Percentiles rank a stretch among this genome's conserved stretches.
phyloP scores from a whole-genome alignment of 2,113 vertebrate genomes.

The Chionis minor region DNA sequence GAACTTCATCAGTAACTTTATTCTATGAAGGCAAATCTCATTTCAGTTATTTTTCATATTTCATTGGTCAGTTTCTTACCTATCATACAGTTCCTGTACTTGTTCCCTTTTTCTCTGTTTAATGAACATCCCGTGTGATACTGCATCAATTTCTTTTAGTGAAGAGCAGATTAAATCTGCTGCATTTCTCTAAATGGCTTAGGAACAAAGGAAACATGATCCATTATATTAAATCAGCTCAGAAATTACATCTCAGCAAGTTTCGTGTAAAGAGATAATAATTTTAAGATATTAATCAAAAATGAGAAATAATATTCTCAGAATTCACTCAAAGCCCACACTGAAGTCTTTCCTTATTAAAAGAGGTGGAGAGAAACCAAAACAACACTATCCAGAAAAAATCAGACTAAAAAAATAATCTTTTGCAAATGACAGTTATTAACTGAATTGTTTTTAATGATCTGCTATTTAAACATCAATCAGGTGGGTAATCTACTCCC shows the following conservation, averaged over 20 bases:
- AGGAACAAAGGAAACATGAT: slow-evolving; percentile 13
- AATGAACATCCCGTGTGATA: neutral
- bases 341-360: neutral
- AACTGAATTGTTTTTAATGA: slow-evolving; percentile 2
- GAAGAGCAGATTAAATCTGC: slow-evolving; percentile 8
- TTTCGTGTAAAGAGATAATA: neutral
- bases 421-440: neutral
- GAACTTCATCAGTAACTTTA: neutral
- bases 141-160: neutral
- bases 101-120: neutral
- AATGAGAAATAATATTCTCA: neutral
- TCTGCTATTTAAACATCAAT: neutral
- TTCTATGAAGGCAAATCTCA: neutral
- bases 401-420: neutral
- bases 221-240: neutral
- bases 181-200: slow-evolving; percentile 8
- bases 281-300: slow-evolving; percentile 10
- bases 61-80: neutral
- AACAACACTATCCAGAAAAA: neutral
- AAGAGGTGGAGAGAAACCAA: neutral
- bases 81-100: neutral
- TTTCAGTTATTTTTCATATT: neutral
- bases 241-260: neutral
- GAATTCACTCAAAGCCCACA: neutral
- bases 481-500: neutral